These are phyloP conservation scores for Hirudinaria manillensis DNA, from an alignment of 2,888 invertebrate genomes.

Conservation along the genomic window DNA sequence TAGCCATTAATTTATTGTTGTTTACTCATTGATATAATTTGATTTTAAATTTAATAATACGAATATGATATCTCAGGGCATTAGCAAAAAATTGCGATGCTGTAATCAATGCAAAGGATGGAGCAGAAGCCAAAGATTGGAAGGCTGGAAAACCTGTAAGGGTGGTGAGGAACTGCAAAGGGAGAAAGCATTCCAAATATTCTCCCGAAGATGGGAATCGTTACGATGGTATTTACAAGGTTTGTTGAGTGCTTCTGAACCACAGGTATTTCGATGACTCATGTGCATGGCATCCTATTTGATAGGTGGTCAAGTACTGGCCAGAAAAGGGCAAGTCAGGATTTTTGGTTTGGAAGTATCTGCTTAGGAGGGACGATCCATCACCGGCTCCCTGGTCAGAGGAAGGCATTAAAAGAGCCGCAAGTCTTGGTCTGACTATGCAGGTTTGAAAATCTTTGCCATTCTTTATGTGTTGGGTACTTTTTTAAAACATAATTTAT, in stretches of 20 bases:
- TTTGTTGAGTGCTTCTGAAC: conserved; percentile 39
- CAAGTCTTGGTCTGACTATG: conserved; percentile 55
- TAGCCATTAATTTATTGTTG: background rate
- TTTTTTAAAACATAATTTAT: background rate
- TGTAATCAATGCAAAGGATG: conserved; percentile 61
- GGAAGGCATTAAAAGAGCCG: conserved; percentile 60
- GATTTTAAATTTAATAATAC: background rate
- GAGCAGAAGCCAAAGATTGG: conserved; percentile 70
- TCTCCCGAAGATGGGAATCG: conserved; percentile 68
- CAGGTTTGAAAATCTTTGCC: conserved; percentile 34
- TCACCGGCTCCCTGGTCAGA: conserved; percentile 73
- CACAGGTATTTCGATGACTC: background rate
- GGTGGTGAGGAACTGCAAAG: conserved; percentile 71
- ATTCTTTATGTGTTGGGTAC: background rate
- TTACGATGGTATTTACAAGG: conserved; percentile 79
- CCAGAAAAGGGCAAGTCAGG: conserved; percentile 72
- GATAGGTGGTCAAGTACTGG: conserved; percentile 70
- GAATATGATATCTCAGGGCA: conserved; percentile 58
- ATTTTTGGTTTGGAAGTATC: conserved; percentile 72
- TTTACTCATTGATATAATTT: background rate
- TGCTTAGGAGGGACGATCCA: conserved; percentile 71
- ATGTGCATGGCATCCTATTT: too few relatives aligned
- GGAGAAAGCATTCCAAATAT: conserved; percentile 69
- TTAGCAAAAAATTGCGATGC: conserved; percentile 72
- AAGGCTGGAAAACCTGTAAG: conserved; percentile 69